Evolutionary conservation across 2,797 vertebrate species (phyloP).

Genomic region (Apogon talboti): DNA sequence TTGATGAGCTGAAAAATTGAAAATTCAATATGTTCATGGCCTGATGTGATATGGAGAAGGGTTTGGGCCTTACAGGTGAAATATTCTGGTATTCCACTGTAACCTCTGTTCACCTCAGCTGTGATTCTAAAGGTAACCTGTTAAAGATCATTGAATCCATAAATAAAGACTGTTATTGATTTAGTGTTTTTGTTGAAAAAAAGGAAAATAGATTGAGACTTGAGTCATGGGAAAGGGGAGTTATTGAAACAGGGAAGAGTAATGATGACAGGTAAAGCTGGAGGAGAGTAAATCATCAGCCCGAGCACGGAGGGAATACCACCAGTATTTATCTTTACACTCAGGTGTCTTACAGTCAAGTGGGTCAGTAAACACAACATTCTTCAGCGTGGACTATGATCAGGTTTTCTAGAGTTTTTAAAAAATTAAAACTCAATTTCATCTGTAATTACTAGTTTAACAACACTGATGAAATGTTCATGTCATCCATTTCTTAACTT

Average conservation of each 20-base stretch:
- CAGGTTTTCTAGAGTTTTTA: too few species aligned
- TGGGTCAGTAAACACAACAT: conserved; percentile 7
- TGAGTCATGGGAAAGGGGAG: conserved; percentile 20
- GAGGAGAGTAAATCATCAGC: conserved; percentile 67
- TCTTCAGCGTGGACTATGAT: neutral
- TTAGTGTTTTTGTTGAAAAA: conserved; percentile 1
- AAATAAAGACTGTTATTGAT: conserved; percentile 11
- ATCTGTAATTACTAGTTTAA: too few species aligned
- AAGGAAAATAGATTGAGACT: conserved; percentile 5
- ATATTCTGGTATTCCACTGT: conserved; percentile 15
- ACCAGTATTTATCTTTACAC: conserved; percentile 27
- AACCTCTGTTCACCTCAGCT: neutral
- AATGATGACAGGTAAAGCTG: conserved; percentile 22
- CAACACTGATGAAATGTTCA: too few species aligned
- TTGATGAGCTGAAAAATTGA: conserved; percentile 30
- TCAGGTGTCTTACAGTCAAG: conserved; percentile 13
- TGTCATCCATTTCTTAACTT: too few species aligned
- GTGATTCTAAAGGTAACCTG: neutral
- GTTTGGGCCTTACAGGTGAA: neutral
- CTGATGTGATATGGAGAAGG: neutral
- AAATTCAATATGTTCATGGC: neutral
- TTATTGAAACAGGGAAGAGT: conserved; percentile 41
- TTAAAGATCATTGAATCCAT: neutral
- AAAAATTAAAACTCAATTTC: too few species aligned
- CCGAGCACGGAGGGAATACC: conserved; percentile 32